These are phyloP conservation scores for Beris chalybata DNA, from an alignment of 2,888 invertebrate species.

Conservation along the genomic window DNA sequence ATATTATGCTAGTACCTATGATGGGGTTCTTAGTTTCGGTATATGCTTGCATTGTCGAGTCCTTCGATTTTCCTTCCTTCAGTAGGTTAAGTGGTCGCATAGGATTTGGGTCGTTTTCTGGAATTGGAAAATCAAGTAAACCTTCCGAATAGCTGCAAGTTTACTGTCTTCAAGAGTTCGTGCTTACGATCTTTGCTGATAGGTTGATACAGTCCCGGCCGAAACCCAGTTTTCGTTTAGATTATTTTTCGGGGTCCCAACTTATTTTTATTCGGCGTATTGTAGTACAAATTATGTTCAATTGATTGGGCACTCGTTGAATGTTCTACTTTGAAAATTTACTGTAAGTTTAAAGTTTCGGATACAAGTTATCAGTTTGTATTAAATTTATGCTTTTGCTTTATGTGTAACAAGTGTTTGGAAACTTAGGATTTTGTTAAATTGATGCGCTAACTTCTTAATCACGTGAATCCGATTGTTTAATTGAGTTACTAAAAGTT, in stretches of 20 bases:
- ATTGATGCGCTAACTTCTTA: conserved; percentile 4
- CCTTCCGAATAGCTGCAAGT: no score
- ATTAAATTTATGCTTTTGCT: conserved; percentile 1
- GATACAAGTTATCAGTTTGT: conserved; percentile 1
- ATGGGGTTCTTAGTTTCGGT: background rate
- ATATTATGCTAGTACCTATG: background rate
- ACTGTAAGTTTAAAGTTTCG: no score
- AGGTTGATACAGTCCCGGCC: no score
- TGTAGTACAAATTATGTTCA: no score
- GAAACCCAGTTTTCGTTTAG: no score
- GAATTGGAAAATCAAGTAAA: no score
- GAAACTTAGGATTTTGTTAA: background rate
- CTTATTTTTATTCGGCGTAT: no score
- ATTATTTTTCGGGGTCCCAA: no score
- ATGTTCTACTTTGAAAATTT: no score
- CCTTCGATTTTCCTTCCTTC: conserved; percentile 19
- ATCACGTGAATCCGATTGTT: background rate
- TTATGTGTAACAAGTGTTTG: conserved; percentile 32
- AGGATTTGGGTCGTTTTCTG: conserved; percentile 17
- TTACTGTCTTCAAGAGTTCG: no score
- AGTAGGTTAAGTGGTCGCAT: conserved; percentile 31
- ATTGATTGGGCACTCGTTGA: no score
- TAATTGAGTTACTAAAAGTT: conserved; percentile 11
- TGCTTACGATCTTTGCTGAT: no score
- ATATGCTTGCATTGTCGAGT: conserved; percentile 16